Conservation (phyloP, 2,888 invertebrate genomes). For the Bhutanitis thaidina region DNA sequence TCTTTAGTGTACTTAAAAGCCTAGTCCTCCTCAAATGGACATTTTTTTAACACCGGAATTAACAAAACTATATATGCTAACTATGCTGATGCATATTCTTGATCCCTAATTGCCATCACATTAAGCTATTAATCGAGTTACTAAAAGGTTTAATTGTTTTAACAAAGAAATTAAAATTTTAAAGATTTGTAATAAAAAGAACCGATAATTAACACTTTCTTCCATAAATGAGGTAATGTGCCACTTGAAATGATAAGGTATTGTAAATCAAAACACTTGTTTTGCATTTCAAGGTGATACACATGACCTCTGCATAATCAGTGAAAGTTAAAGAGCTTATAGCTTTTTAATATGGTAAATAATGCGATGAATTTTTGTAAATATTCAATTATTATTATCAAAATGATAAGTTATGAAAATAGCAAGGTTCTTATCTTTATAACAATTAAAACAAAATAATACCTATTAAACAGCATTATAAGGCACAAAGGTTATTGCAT, state of each 20-base stretch:
- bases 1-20: too few species aligned
- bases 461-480: background rate
- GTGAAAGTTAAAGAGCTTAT: conserved; percentile 27
- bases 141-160: background rate
- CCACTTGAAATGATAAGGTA: conserved; percentile 21
- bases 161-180: background rate
- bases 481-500: conserved; percentile 21
- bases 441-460: too few species aligned
- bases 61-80: background rate
- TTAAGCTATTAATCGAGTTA: background rate
- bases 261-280: conserved; percentile 23
- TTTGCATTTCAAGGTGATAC: conserved; percentile 39
- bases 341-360: conserved; percentile 10
- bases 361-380: conserved; percentile 19
- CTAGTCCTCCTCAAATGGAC: background rate
- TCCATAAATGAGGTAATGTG: background rate
- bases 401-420: background rate
- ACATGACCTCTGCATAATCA: conserved; percentile 47
- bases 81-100: background rate
- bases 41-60: background rate
- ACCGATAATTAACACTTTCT: too few species aligned
- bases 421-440: background rate
- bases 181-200: too few species aligned
- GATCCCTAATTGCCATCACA: background rate
- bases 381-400: background rate